phyloP scores from a whole-genome alignment of 2,113 vertebrate genomes.

The Ammodytes marinus region DNA sequence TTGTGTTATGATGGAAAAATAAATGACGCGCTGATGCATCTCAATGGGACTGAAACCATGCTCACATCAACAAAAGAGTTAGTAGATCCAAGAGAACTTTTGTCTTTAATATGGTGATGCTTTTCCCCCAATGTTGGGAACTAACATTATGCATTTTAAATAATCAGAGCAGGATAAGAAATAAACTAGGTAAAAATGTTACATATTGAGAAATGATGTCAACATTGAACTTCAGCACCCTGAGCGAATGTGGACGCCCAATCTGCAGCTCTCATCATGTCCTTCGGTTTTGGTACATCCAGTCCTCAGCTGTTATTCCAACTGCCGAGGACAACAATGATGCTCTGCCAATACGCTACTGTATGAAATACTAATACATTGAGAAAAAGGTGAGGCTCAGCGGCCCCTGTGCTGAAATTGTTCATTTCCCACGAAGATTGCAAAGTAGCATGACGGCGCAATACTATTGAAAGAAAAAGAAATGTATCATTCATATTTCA shows the following conservation, averaged over 20 bases:
- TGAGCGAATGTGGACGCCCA: background rate
- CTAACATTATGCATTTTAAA: background rate
- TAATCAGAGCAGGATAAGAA: background rate
- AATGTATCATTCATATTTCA: background rate
- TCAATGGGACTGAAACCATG: background rate
- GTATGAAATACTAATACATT: conserved; percentile 6
- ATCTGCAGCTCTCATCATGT: conserved; percentile 5
- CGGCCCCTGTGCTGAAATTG: background rate
- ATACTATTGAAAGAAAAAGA: background rate
- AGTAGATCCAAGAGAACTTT: background rate
- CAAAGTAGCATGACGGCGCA: background rate
- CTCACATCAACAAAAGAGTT: background rate
- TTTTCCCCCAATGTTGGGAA: too few species aligned
- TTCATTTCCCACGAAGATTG: background rate
- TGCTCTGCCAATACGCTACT: background rate
- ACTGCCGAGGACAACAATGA: conserved; percentile 44
- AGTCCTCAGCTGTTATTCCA: conserved; percentile 33
- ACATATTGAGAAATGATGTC: background rate
- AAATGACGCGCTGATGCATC: background rate
- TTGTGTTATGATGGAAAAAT: conserved; percentile 3
- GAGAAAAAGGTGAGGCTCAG: background rate
- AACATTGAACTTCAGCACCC: conserved; percentile 23
- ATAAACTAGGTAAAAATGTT: too few species aligned
- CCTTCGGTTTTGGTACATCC: conserved; percentile 54
- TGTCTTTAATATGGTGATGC: background rate